Conservation (phyloP, 2,888 invertebrate species). For the Coremacera marginata region DNA sequence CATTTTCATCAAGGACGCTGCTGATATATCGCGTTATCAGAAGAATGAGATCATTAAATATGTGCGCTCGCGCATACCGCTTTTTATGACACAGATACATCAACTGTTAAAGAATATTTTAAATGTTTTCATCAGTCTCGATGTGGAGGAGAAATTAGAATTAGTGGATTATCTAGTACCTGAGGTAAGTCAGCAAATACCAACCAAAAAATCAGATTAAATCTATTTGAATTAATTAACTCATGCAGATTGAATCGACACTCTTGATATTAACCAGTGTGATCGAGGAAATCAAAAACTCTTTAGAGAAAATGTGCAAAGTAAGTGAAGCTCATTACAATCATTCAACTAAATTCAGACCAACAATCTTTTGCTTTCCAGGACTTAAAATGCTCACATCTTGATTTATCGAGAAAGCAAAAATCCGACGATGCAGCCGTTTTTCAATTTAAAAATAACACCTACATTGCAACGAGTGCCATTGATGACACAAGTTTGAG, state of each 20-base stretch:
- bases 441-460: constrained; percentile 54
- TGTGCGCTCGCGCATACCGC: constrained; percentile 76
- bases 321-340: constrained; percentile 49
- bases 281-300: constrained; percentile 73
- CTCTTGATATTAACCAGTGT: constrained; percentile 74
- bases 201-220: neutral
- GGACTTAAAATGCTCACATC: constrained; percentile 64
- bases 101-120: constrained; percentile 74
- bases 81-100: constrained; percentile 75
- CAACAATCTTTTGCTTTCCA: constrained; percentile 26
- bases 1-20: constrained; percentile 75
- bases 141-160: constrained; percentile 73
- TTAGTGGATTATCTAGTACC: constrained; percentile 77
- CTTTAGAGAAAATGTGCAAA: constrained; percentile 74
- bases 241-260: constrained; percentile 73
- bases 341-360: neutral
- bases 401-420: constrained; percentile 58
- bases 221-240: neutral
- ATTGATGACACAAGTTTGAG: constrained; percentile 41
- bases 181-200: constrained; percentile 70
- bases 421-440: constrained; percentile 55
- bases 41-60: constrained; percentile 77
- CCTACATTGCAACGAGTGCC: constrained; percentile 50
- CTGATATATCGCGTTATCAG: constrained; percentile 74
- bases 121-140: constrained; percentile 73